phyloP scores from a whole-genome alignment of 1,140 invertebrate genomes.

The Orchestia grillus region DNA sequence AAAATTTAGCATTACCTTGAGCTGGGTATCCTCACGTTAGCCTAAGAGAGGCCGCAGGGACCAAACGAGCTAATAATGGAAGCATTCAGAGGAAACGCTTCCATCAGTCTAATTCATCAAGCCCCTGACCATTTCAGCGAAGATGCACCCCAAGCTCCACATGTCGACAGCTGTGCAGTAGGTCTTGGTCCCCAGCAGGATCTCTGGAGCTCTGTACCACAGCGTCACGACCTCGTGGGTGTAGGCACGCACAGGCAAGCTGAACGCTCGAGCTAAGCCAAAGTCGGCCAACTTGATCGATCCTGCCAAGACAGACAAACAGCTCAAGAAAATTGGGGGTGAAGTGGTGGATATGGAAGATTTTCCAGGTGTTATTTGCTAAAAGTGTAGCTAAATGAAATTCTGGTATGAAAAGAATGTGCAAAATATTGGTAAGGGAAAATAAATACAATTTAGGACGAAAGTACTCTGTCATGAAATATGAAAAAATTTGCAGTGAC shows the following conservation, averaged over 20 bases:
- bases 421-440: no score
- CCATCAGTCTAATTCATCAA: background rate
- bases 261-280: slow-evolving; percentile 87
- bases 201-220: slow-evolving; percentile 97
- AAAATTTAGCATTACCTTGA: no score
- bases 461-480: no score
- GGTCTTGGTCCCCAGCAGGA: slow-evolving; percentile 89
- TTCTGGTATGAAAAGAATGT: background rate
- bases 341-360: background rate
- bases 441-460: no score
- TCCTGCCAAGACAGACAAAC: slow-evolving; percentile 72
- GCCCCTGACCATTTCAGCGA: slow-evolving; percentile 86
- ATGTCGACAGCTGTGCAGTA: slow-evolving; percentile 93
- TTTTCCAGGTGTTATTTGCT: background rate
- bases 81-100: no score
- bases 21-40: no score
- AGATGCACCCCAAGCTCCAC: slow-evolving; percentile 97
- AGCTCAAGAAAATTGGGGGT: background rate
- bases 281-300: slow-evolving; percentile 93
- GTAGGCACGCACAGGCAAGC: slow-evolving; percentile 85
- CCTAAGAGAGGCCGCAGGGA: no score
- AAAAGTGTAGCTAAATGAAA: background rate
- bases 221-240: slow-evolving; percentile 96
- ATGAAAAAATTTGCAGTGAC: no score
- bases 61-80: no score